A percentile compares a stretch with the other conserved stretches of the same genome.
These are phyloP conservation scores for Aurelia aurita complex sp. Pacific DNA, from an alignment of 30 jellyfish, hydroid and myxozoan species.

Conservation along the genomic window DNA sequence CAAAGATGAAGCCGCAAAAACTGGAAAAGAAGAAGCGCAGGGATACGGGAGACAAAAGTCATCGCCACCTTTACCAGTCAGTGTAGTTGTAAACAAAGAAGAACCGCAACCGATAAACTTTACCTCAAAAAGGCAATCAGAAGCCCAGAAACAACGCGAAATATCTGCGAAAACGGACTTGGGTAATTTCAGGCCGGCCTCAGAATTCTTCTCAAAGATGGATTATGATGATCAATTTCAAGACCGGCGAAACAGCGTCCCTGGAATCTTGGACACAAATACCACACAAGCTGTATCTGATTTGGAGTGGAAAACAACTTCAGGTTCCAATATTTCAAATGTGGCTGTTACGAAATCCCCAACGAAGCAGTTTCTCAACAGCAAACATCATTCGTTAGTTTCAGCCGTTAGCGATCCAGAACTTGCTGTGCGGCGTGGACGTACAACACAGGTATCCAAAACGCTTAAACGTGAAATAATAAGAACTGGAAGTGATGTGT, in stretches of 20 bases:
- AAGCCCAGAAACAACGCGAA: not conserved
- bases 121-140: too few relatives aligned
- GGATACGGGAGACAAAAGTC: too few relatives aligned
- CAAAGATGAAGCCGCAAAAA: too few relatives aligned
- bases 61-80: too few relatives aligned
- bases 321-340: conserved; percentile 10
- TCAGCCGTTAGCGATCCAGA: conserved; percentile 43
- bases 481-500: conserved; percentile 18
- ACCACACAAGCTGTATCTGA: not conserved
- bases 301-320: not conserved
- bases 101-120: too few relatives aligned
- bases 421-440: conserved; percentile 37
- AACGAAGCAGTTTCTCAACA: not conserved
- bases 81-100: too few relatives aligned
- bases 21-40: too few relatives aligned
- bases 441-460: conserved; percentile 19
- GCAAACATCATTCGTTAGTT: not conserved
- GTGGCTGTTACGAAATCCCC: too few relatives aligned
- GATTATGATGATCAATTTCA: conserved; percentile 3
- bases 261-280: not conserved
- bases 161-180: not conserved
- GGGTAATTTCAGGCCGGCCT: conserved; percentile 36
- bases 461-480: conserved; percentile 5
- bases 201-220: conserved; percentile 24
- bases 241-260: conserved; percentile 46